Evolutionary conservation across 2,113 vertebrate species (phyloP), one percentile per base, ranked within the genome.

Genomic region (Pantherophis guttatus): DNA sequence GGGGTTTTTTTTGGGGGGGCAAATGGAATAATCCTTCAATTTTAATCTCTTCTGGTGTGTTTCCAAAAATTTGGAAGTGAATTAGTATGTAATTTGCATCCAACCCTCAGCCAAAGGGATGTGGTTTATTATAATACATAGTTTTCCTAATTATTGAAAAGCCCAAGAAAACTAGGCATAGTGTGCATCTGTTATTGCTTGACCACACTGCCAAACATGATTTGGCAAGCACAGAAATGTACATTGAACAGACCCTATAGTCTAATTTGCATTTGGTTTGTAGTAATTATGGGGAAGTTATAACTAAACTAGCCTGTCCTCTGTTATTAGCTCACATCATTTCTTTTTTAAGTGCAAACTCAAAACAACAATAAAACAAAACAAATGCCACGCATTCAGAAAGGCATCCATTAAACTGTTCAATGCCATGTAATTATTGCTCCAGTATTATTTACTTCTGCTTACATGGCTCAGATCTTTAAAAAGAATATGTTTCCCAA

Each of bases 51-150:
- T 96, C 98, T 98, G 97, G 98, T 97, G 97, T 97, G 96, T 96
- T 97, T 98, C 97, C 97, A 98, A 97, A 97, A 98, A 97, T 96
- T 98, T 98, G 98, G 95, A 98, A 98, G 98, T 97, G 98, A 98
- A 98, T 98, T 98, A 98, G 97, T 98, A 98, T 97, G 98, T 97
- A 97, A 97, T 97, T 98, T 98, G 98, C 98, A 97, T 97, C 98
- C 98, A 98, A 98, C 98, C 98, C 97, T 98, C 96, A 97, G 98
- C 98, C 98, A 98, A 98, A 97, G 97, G 98, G 98, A 99, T 99
- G 98, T 98, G 98, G 98, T 98, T 98, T 98, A 98, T 98, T 98
- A 98, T 97, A 98, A 98, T 97, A 97, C 97, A 97, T 98, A 97
- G 98, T 97, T 98, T 97, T 98, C 96, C 96, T 98, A 98, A 98